phyloP scores from a whole-genome alignment of 2,797 vertebrate species.

The Merluccius polli region DNA sequence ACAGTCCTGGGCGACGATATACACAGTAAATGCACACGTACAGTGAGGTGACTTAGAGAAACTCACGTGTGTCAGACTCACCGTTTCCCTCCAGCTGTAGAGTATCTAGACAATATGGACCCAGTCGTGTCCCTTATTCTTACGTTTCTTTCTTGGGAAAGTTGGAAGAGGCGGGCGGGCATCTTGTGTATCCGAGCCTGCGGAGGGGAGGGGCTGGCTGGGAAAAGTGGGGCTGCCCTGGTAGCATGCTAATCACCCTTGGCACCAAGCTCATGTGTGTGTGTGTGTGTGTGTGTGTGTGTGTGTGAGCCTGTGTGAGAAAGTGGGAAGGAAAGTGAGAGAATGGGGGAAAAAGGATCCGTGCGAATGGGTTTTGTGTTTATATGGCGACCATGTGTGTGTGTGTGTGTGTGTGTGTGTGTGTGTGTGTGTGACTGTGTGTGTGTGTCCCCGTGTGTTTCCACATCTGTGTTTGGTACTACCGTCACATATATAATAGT shows the following conservation, averaged over 20 bases:
- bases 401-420: neutral
- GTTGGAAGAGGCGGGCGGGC: neutral
- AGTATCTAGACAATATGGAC: neutral
- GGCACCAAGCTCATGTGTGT: constrained; percentile 39
- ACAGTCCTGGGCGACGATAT: too few relatives aligned
- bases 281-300: neutral
- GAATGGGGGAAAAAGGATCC: neutral
- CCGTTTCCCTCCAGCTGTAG: neutral
- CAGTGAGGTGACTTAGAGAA: too few relatives aligned
- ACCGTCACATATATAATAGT: too few relatives aligned
- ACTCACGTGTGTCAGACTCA: too few relatives aligned
- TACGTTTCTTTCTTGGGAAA: constrained; percentile 44
- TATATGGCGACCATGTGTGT: neutral
- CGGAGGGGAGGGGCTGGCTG: constrained; percentile 55
- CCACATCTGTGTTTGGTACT: too few relatives aligned
- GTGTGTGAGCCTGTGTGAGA: neutral
- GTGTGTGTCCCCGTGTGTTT: too few relatives aligned
- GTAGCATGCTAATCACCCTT: constrained; percentile 55
- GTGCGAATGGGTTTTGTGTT: neutral
- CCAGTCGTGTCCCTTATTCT: too few relatives aligned
- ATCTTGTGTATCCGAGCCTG: constrained; percentile 29
- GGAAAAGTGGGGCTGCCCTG: constrained; percentile 55
- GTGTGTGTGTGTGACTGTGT: too few relatives aligned
- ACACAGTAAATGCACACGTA: too few relatives aligned
- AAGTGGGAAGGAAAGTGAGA: neutral